phyloP scores from a whole-genome alignment of 2,888 invertebrate species.

The Heliconius charithonia region DNA sequence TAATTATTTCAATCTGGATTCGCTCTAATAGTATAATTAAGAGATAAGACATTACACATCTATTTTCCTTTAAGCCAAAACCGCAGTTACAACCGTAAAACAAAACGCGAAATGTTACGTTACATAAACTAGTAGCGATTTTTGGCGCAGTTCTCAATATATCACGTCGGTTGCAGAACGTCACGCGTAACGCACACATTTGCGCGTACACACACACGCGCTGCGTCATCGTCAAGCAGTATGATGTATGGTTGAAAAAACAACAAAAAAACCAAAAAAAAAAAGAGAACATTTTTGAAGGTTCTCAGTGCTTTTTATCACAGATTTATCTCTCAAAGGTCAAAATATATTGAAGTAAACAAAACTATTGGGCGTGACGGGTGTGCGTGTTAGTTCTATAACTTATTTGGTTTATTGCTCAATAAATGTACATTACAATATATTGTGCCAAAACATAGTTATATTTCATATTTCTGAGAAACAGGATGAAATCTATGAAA shows the following conservation, averaged over 20 bases:
- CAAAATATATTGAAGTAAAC: conserved; percentile 25
- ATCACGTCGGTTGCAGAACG: conserved; percentile 78
- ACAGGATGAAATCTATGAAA: background rate
- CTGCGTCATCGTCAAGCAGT: conserved; percentile 73
- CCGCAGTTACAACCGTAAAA: conserved; percentile 48
- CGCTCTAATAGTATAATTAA: background rate
- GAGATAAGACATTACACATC: conserved; percentile 8
- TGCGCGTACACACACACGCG: conserved; percentile 60
- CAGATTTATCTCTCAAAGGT: conserved; percentile 24
- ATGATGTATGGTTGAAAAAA: conserved; percentile 64
- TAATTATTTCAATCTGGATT: too few relatives aligned
- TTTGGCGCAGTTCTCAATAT: conserved; percentile 80
- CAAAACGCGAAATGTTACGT: conserved; percentile 54
- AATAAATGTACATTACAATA: conserved; percentile 13
- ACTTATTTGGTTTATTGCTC: background rate
- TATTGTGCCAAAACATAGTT: conserved; percentile 25
- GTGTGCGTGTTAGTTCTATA: conserved; percentile 12
- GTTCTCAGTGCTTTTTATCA: conserved; percentile 3
- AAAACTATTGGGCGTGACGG: conserved; percentile 15
- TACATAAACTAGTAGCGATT: conserved; percentile 68
- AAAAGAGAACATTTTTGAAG: conserved; percentile 2
- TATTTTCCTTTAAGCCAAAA: conserved; percentile 39
- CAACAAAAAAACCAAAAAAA: conserved; percentile 36
- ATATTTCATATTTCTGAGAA: background rate
- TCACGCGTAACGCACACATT: conserved; percentile 67